Evolutionary conservation across 1,140 invertebrate genomes (phyloP).

Genomic region (Ceratosolen fusciceps): DNA sequence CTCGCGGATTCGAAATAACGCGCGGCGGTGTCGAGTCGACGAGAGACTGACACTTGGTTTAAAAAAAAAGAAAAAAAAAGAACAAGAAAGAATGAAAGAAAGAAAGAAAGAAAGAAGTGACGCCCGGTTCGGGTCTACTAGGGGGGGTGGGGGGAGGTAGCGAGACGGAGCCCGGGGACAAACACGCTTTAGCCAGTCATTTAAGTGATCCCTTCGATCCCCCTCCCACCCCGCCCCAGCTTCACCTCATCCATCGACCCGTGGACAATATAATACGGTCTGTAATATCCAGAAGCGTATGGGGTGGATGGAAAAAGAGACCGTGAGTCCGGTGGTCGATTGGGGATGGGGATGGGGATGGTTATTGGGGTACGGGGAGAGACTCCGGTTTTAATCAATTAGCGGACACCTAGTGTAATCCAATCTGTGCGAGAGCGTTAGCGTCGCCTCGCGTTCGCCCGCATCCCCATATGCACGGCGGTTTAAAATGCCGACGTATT

Average conservation of each 20-base stretch:
- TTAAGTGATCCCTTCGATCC: conserved; percentile 9
- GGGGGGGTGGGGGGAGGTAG: not conserved
- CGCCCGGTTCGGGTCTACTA: not conserved
- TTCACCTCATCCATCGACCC: not conserved
- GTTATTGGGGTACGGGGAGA: not conserved
- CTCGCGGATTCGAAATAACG: too few relatives aligned
- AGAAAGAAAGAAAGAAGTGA: conserved; percentile 13
- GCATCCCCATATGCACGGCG: conserved; percentile 59
- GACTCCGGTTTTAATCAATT: conserved; percentile 63
- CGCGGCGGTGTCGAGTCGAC: not conserved
- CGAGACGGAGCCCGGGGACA: not conserved
- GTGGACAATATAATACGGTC: not conserved
- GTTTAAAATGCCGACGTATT: conserved; percentile 51
- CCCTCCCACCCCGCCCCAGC: not conserved
- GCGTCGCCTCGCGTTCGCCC: conserved; percentile 50
- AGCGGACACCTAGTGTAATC: conserved; percentile 59
- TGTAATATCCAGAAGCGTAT: too few relatives aligned
- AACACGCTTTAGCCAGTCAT: conserved; percentile 25
- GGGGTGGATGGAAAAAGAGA: too few relatives aligned
- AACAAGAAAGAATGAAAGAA: not conserved
- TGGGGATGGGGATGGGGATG: not conserved
- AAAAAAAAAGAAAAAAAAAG: not conserved
- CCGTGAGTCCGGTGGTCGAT: too few relatives aligned
- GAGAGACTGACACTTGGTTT: not conserved
- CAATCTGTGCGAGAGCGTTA: conserved; percentile 56